These are phyloP conservation scores for Rissa tridactyla DNA, from an alignment of 2,113 vertebrate genomes.

Conservation along the genomic window DNA sequence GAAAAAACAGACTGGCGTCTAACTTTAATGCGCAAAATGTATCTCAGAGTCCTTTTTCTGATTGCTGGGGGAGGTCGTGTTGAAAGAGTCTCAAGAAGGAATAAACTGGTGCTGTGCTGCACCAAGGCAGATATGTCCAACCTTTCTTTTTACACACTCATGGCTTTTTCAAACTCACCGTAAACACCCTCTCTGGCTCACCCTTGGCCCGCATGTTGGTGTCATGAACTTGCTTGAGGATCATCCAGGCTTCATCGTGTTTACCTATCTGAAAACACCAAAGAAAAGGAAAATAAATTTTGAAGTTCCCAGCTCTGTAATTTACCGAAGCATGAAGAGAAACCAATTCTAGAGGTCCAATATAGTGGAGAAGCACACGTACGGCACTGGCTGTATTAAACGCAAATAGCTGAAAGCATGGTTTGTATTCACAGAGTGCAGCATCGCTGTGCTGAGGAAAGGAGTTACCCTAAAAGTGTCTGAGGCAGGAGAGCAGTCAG, in stretches of 20 bases:
- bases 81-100: not conserved
- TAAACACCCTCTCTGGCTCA: constrained; percentile 93
- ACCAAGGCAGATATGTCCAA: not conserved
- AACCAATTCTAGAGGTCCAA: not conserved
- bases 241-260: constrained; percentile 98
- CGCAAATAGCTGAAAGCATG: not conserved
- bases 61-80: not conserved
- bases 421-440: not conserved
- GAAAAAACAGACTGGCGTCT: not conserved
- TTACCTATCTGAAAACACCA: constrained; percentile 83
- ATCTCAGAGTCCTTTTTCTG: not conserved
- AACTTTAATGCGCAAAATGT: not conserved
- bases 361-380: not conserved
- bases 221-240: constrained; percentile 92
- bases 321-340: not conserved
- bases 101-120: not conserved
- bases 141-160: not conserved
- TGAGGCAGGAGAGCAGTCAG: not conserved
- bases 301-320: not conserved
- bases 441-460: not conserved
- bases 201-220: constrained; percentile 98
- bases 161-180: constrained; percentile 75
- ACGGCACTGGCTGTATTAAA: not conserved
- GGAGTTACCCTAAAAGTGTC: not conserved
- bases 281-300: not conserved